These are phyloP conservation scores for Spialia ferax DNA, from an alignment of 2,888 invertebrate genomes.

Conservation along the genomic window DNA sequence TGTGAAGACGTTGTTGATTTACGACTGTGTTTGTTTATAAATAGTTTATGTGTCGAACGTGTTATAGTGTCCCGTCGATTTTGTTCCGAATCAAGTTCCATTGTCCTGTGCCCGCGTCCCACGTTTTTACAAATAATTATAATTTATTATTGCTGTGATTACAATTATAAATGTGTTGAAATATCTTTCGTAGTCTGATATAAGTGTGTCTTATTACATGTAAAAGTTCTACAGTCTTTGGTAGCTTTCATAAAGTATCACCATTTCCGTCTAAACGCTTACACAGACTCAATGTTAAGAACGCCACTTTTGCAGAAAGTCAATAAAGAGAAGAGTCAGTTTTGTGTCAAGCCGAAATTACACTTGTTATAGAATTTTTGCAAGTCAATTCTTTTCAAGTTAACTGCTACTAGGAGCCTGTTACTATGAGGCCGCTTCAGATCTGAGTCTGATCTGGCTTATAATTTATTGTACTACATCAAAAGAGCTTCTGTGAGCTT, in stretches of 20 bases:
- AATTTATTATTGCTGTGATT: constrained; percentile 84
- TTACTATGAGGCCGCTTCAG: too few relatives aligned
- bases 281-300: constrained; percentile 18
- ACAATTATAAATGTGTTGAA: constrained; percentile 79
- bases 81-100: constrained; percentile 73
- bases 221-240: constrained; percentile 62
- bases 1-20: constrained; percentile 52
- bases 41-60: constrained; percentile 77
- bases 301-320: constrained; percentile 17
- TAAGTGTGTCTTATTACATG: constrained; percentile 69
- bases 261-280: constrained; percentile 49
- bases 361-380: neutral
- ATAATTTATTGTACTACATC: too few relatives aligned
- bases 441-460: too few relatives aligned
- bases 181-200: constrained; percentile 69
- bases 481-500: too few relatives aligned
- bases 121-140: constrained; percentile 70
- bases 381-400: too few relatives aligned
- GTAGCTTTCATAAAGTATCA: constrained; percentile 59
- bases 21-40: constrained; percentile 67
- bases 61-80: constrained; percentile 75
- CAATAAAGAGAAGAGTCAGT: constrained; percentile 50
- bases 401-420: too few relatives aligned
- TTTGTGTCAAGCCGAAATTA: constrained; percentile 9
- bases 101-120: constrained; percentile 72